These are phyloP conservation scores for Euphydryas editha DNA, from an alignment of 2,888 invertebrate genomes.

Conservation along the genomic window DNA sequence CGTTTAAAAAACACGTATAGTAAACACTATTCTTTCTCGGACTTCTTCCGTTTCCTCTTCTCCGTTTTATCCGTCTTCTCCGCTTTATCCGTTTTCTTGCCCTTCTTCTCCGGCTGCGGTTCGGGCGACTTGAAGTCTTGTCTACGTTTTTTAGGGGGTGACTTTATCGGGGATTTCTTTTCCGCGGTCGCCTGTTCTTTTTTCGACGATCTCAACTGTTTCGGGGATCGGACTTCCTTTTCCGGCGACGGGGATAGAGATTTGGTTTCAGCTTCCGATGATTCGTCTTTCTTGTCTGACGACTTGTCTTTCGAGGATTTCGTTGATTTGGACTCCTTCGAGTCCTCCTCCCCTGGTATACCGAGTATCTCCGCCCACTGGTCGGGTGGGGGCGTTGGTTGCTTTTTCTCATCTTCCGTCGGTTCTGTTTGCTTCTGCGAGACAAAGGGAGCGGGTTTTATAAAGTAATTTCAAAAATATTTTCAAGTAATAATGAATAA, in stretches of 20 bases:
- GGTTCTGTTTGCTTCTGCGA: conserved; percentile 50
- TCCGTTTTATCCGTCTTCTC: conserved; percentile 53
- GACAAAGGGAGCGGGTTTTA: conserved; percentile 24
- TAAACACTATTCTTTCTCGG: conserved; percentile 78
- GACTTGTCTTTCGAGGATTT: conserved; percentile 38
- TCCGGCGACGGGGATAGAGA: conserved; percentile 53
- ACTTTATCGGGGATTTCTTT: conserved; percentile 60
- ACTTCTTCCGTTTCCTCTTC: conserved; percentile 65
- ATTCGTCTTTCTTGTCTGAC: conserved; percentile 44
- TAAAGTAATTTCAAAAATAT: background rate
- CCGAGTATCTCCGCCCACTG: conserved; percentile 79
- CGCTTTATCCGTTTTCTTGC: conserved; percentile 51
- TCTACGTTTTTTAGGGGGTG: conserved; percentile 68
- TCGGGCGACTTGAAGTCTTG: conserved; percentile 58
- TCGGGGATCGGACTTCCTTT: conserved; percentile 60
- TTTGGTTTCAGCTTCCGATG: conserved; percentile 44
- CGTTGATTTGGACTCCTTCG: conserved; percentile 44
- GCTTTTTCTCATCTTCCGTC: conserved; percentile 66
- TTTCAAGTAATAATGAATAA: background rate
- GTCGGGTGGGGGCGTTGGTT: conserved; percentile 77
- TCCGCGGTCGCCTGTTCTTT: conserved; percentile 58
- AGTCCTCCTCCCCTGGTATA: conserved; percentile 65
- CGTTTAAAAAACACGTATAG: conserved; percentile 66
- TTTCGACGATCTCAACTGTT: conserved; percentile 67
- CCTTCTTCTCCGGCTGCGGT: conserved; percentile 55